Evolutionary conservation across 64 coral and sea anemone genomes (phyloP).

Genomic region (Actinia tenebrosa): DNA sequence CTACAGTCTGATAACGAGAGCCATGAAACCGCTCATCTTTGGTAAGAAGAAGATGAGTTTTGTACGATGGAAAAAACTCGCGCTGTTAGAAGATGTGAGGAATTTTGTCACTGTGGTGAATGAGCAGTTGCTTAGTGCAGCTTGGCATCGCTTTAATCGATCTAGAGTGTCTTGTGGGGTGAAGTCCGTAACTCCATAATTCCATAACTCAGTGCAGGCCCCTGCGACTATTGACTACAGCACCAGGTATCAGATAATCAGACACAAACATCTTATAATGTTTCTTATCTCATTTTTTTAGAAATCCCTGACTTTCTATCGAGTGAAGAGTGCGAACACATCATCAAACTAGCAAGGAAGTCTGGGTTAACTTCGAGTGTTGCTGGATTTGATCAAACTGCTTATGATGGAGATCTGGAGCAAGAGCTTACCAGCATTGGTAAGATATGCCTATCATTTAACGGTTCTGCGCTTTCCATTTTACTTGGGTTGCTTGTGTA

Average conservation of each 20-base stretch:
- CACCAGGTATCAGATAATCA: background rate
- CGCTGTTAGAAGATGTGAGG: too few relatives aligned
- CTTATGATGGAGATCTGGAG: slow-evolving; percentile 3
- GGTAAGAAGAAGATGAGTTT: slow-evolving; percentile 41
- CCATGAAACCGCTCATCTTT: slow-evolving; percentile 67
- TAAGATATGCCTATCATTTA: background rate
- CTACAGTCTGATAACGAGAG: slow-evolving; percentile 78
- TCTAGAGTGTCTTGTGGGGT: too few relatives aligned
- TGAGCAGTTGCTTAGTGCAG: too few relatives aligned
- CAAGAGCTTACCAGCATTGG: background rate
- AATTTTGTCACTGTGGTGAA: too few relatives aligned
- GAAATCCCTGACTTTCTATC: slow-evolving; percentile 86
- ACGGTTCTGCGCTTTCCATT: too few relatives aligned
- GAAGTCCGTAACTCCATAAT: too few relatives aligned
- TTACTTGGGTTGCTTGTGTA: too few relatives aligned
- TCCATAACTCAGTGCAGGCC: too few relatives aligned
- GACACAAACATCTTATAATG: background rate
- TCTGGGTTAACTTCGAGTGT: slow-evolving; percentile 51
- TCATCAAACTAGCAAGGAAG: slow-evolving; percentile 63
- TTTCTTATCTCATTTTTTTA: slow-evolving; percentile 1
- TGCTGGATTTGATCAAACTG: background rate
- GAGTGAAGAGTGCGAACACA: slow-evolving; percentile 65
- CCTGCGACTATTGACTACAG: background rate
- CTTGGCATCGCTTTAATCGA: too few relatives aligned
- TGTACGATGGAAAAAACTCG: too few relatives aligned